Evolutionary conservation across 35 echinoderm and acorn worm genomes (phyloP), one percentile per base, ranked within the genome.

Genomic region (Lytechinus variegatus): DNA sequence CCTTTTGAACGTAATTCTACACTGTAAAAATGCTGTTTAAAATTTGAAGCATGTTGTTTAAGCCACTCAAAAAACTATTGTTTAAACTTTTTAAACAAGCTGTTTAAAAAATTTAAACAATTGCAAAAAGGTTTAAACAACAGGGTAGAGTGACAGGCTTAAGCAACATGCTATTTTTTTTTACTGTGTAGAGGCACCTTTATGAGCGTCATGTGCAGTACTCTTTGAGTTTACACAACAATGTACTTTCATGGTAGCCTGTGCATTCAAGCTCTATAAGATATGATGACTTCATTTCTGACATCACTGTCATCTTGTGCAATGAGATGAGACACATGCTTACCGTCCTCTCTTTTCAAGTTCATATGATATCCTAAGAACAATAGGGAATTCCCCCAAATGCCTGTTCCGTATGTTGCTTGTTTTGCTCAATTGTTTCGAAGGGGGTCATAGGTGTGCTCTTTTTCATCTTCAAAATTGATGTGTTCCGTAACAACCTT

Each of bases 301-400:
- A 79, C 19, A 79, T 79, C 66, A 79, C 66, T 79, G 66, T 79
- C 66, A 79, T 24, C 66, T 79, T 79, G 66, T 79, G 66, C 66
- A 79, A 79, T 79, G 14, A 24, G 5, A 24, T 4, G 8, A 79
- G 66, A 79, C 66, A 79, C 16, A 24, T 79, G 66, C n/a, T 79
- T 79, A 79, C 33, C 33, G 2, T 44, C 0, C 66, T 79, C 14
- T 79, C 19, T 79, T 79, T 79, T n/a, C 66, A 79, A 79, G 16
- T 79, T 79, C 66, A 79, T n/a, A 13, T 5, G 66, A 79, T 16
- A 79, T 79, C 66, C n/a, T 27, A 24, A 24, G 66, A 79, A 79
- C 66, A 79, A 79, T 21, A 4, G 66, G 66, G 66, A 79, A 19
- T 79, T 79, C 66, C 66, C 66, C 66, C 66, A 79, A 7, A 19